phyloP scores from a whole-genome alignment of 2,888 invertebrate genomes.

The Achlya flavicornis region DNA sequence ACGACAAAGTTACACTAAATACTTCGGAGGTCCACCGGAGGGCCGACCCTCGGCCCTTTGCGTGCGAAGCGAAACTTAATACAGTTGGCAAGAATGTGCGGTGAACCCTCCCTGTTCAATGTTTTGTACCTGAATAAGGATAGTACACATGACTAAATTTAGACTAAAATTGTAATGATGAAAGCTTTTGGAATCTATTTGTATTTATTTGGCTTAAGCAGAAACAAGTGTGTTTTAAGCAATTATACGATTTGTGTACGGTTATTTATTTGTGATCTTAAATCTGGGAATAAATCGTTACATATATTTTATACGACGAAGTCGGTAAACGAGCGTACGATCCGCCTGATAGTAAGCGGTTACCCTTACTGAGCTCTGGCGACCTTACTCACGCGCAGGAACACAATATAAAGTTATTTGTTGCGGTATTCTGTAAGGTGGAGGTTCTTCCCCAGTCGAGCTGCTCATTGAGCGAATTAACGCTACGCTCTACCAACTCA shows the following conservation, averaged over 20 bases:
- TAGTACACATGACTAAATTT: not conserved
- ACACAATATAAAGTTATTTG: too few species aligned
- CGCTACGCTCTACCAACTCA: too few species aligned
- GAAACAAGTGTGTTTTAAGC: not conserved
- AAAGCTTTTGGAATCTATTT: not conserved
- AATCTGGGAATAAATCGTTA: too few species aligned
- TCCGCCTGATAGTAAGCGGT: too few species aligned
- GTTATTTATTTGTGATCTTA: too few species aligned
- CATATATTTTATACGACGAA: too few species aligned
- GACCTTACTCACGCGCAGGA: too few species aligned
- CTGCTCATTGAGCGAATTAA: too few species aligned
- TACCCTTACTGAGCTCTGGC: too few species aligned
- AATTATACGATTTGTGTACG: not conserved
- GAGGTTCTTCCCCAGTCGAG: too few species aligned
- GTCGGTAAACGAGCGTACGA: too few species aligned
- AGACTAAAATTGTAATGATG: not conserved
- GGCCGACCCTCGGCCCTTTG: conserved; percentile 39
- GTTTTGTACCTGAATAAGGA: conserved; percentile 2
- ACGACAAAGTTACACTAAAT: conserved; percentile 48
- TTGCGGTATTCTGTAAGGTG: too few species aligned
- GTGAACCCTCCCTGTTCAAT: conserved; percentile 26
- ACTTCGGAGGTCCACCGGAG: conserved; percentile 29
- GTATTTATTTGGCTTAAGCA: not conserved
- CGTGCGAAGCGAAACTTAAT: conserved; percentile 61
- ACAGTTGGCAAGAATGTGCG: conserved; percentile 61